Base-by-base conservation (phyloP, 2,113 vertebrate species). In the Salminus brasiliensis region DNA sequence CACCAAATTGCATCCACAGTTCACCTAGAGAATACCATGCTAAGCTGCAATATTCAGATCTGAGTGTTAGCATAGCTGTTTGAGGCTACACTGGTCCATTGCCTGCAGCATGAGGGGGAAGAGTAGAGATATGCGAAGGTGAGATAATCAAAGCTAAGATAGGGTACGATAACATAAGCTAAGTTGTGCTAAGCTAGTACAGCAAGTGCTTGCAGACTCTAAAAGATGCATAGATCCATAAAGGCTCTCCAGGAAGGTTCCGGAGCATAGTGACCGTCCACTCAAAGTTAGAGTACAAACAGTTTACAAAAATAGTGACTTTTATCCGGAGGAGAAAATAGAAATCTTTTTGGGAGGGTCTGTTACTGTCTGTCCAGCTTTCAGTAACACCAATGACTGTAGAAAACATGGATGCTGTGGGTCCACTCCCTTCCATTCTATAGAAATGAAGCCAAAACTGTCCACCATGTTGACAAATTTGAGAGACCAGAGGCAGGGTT, bases 271-370 rank as follows among this genome's bases (percentile, higher is more conserved):
- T 1, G 57, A 30, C 27, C 27, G 16, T n/a, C 27, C 57, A 30
- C 55, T 45, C 43, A 60, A 4, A 30, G 1, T 29, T 29, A 27
- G 53, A 77, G 21, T 53, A 15, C 23, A 49, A 49, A 18, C 57
- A 59, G 72, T 49, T 29, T 69, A 80, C 72, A 76, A 77, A 80
- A 80, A 77, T 23, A 83, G 47, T 18, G 57, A 59, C 25, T 32
- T 73, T 32, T 15, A 52, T 74, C 27, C n/a, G 30, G 66, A 63
- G 55, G 53, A 80, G n/a, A 67, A 62, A 80, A 21, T 47, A 16
- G 47, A 45, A 45, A 45, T 53, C 23, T 27, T 36, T 49, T n/a
- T 18, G 3, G 29, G 7, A 16, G 57, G 45, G 13, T 57, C 25
- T 59, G n/a, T n/a, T 2, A 59, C 11, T 25, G 27, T 29, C 55